Evolutionary conservation across 2,113 vertebrate genomes (phyloP).

Genomic region (Carassius auratus): DNA sequence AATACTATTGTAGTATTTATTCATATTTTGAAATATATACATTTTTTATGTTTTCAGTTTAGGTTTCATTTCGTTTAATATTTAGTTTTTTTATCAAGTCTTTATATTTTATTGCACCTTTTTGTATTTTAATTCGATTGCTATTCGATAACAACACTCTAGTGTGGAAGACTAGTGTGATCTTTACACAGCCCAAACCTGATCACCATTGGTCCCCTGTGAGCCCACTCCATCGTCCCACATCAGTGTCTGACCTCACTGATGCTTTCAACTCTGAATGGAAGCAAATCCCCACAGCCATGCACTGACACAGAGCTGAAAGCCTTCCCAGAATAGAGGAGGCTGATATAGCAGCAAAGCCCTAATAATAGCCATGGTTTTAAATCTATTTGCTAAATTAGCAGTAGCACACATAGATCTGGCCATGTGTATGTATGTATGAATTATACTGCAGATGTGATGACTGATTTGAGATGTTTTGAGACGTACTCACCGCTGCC

Average conservation of each 20-base stretch:
- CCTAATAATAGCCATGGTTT: constrained; percentile 16
- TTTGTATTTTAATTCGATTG: neutral
- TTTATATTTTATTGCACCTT: too few relatives aligned
- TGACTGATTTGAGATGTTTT: neutral
- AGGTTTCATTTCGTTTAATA: neutral
- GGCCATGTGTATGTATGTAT: too few relatives aligned
- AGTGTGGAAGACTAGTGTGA: neutral
- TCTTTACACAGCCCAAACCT: neutral
- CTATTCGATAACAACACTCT: neutral
- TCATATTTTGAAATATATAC: neutral
- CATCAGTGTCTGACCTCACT: constrained; percentile 10
- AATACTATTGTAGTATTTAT: neutral
- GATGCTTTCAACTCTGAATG: neutral
- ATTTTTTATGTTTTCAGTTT: neutral
- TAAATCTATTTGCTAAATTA: neutral
- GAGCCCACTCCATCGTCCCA: neutral
- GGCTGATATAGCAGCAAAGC: neutral
- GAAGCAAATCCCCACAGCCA: too few relatives aligned
- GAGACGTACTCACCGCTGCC: constrained; percentile 85
- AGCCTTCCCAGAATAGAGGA: neutral
- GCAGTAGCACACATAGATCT: neutral
- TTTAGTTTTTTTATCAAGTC: neutral
- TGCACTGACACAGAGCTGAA: neutral
- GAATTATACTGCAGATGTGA: neutral
- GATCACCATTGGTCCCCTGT: constrained; percentile 3